A percentile compares a stretch with the other conserved stretches of the same genome.
Conservation (phyloP, 2,797 vertebrate genomes). For the Sylvilagus floridanus region DNA sequence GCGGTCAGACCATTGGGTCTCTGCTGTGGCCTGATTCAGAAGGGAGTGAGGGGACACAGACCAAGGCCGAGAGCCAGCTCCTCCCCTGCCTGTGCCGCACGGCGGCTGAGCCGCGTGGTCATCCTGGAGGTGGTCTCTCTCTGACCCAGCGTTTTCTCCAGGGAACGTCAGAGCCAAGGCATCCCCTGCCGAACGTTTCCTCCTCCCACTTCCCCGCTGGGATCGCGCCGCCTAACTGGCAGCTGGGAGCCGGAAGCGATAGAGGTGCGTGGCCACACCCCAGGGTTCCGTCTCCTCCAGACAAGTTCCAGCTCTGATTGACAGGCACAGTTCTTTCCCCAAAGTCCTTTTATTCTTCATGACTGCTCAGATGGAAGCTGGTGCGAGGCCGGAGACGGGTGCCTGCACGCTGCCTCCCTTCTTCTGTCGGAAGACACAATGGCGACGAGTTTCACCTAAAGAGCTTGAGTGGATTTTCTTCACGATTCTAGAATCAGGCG, state of each 20-base stretch:
- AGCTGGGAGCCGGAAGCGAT: not conserved
- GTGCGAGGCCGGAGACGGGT: not conserved
- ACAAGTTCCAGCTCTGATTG: not conserved
- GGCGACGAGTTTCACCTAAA: not conserved
- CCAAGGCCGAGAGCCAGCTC: not conserved
- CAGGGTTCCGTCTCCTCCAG: not conserved
- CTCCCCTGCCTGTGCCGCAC: accelerated
- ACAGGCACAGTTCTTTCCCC: not conserved
- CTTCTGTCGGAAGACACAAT: not conserved
- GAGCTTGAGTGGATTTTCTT: not conserved
- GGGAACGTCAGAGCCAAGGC: not conserved
- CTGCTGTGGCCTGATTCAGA: accelerated
- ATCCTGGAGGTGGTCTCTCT: not conserved
- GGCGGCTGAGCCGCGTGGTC: not conserved
- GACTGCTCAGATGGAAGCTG: not conserved
- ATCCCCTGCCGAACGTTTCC: not conserved
- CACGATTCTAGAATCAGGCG: not conserved
- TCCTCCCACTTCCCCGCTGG: not conserved
- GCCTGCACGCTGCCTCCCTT: not conserved
- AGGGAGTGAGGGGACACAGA: not conserved
- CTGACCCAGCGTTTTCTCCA: not conserved
- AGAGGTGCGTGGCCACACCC: not conserved
- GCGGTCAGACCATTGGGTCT: not conserved
- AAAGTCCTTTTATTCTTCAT: not conserved
- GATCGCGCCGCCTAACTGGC: not conserved